Base-by-base conservation (phyloP, 1,140 invertebrate species). In the Ptiloglossa arizonensis region DNA sequence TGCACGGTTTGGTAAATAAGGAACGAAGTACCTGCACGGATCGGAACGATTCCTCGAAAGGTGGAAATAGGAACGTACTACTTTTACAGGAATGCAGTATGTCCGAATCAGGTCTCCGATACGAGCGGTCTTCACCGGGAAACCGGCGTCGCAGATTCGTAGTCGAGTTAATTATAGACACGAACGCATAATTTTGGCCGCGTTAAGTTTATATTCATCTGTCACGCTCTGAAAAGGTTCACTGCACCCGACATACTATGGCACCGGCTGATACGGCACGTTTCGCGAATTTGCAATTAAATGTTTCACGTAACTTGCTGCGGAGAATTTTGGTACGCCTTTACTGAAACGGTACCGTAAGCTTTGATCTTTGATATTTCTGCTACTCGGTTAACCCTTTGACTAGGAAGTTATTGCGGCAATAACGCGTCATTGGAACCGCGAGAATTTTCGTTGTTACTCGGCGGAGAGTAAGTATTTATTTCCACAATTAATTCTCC, bases 141-240 rank as follows among this genome's bases (percentile, higher is more conserved):
- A 50, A 32, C 24, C 22, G 44, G n/a, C 22, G 32, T 66, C 54
- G 50, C 50, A 38, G 80, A 32, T 19, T 50, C 5, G 13, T 24
- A 66, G 75, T 59, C 52, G 24, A 52, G 70, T 79, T 86, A 85
- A 85, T 86, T 83, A 86, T 85, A 86, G 72, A 29, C 57, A 32
- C 62, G 59, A 27, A 67, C 70, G 76, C 63, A 80, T 86, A 80
- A 86, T 86, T 86, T 56, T 44, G 70, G 44, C 66, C 54, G 44
- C 71, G 56, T 79, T 75, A 70, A 82, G 66, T 67, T 83, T 86
- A 83, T 83, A 82, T 70, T 60, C 78, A 85, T 85, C 83, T 82
- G 81, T 85, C 85, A 86, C 71, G 78, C 74, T 83, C 67, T 27
- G 78, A 75, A 81, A 80, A 82, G 82, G 82, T 81, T 83, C 82